Percentiles rank a stretch among this genome's conserved stretches.
Evolutionary conservation across 1,140 invertebrate genomes (phyloP).

Genomic region (Oryzaephilus surinamensis): DNA sequence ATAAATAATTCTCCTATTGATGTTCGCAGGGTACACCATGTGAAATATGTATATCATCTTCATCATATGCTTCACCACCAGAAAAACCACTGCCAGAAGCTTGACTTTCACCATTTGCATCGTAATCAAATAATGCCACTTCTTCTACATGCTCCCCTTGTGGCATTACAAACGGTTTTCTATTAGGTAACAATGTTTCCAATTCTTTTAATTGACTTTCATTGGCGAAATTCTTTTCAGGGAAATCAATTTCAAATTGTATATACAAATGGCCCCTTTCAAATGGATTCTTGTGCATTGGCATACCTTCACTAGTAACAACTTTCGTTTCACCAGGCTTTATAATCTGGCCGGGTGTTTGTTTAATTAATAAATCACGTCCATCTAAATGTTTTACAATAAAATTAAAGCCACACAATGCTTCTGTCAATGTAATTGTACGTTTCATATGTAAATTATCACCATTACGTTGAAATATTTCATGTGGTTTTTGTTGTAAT

Average conservation of each 20-base stretch:
- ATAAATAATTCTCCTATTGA: slow-evolving; percentile 38
- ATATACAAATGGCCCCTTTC: slow-evolving; percentile 82
- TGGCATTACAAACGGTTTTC: slow-evolving; percentile 55
- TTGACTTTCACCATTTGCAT: slow-evolving; percentile 40
- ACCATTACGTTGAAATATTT: slow-evolving; percentile 60
- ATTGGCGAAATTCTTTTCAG: slow-evolving; percentile 69
- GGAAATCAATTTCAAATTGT: slow-evolving; percentile 77
- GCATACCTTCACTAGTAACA: slow-evolving; percentile 84
- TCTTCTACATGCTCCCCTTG: slow-evolving; percentile 69
- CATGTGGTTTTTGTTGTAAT: slow-evolving; percentile 72
- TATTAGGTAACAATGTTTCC: slow-evolving; percentile 57
- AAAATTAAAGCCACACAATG: slow-evolving; percentile 80
- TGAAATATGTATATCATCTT: slow-evolving; percentile 46
- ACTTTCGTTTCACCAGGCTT: slow-evolving; percentile 71
- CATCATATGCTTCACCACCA: slow-evolving; percentile 55
- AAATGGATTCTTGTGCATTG: slow-evolving; percentile 67
- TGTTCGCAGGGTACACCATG: slow-evolving; percentile 59
- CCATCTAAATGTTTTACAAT: slow-evolving; percentile 78
- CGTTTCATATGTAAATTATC: slow-evolving; percentile 68
- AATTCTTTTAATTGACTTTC: slow-evolving; percentile 42
- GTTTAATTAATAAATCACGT: slow-evolving; percentile 60
- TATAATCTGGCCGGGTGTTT: slow-evolving; percentile 62
- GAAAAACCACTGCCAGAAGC: slow-evolving; percentile 36
- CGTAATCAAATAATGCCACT: slow-evolving; percentile 68
- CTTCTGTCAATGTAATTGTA: slow-evolving; percentile 70